phyloP scores from a whole-genome alignment of 2,797 vertebrate species.

The Synanceia verrucosa region DNA sequence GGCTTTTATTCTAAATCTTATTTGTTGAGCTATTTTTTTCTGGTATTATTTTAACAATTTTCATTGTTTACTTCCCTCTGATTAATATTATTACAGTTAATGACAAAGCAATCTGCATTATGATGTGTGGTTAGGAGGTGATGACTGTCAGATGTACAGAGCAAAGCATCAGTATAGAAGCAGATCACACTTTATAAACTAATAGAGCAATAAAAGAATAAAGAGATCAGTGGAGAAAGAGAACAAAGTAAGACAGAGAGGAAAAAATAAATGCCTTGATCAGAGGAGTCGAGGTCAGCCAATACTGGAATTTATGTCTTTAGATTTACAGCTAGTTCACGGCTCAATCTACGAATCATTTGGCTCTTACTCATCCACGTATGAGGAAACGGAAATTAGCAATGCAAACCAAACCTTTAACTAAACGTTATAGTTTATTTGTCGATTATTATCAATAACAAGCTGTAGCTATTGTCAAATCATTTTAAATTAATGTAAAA shows the following conservation, averaged over 20 bases:
- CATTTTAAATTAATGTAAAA: no score
- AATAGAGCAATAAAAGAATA: background rate
- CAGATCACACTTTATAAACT: background rate
- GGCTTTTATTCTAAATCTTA: background rate
- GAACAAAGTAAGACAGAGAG: background rate
- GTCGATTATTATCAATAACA: no score
- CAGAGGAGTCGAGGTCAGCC: constrained; percentile 20
- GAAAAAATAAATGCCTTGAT: constrained; percentile 25
- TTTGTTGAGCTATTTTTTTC: background rate
- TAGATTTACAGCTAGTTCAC: background rate
- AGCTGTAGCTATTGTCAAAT: no score
- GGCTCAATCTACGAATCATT: background rate
- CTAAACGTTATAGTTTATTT: no score
- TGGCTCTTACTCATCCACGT: background rate
- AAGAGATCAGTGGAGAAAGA: background rate
- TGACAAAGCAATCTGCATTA: background rate
- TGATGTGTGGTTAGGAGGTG: background rate
- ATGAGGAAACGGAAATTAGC: no score
- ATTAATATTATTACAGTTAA: background rate
- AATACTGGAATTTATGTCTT: constrained; percentile 6
- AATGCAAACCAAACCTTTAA: no score
- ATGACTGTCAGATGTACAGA: background rate
- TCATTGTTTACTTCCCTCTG: background rate
- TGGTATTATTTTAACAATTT: background rate
- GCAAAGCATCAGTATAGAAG: background rate